Percentiles rank a stretch among this genome's conserved stretches.
Evolutionary conservation across 2,113 vertebrate genomes (phyloP).

Genomic region (Gambusia holbrooki): DNA sequence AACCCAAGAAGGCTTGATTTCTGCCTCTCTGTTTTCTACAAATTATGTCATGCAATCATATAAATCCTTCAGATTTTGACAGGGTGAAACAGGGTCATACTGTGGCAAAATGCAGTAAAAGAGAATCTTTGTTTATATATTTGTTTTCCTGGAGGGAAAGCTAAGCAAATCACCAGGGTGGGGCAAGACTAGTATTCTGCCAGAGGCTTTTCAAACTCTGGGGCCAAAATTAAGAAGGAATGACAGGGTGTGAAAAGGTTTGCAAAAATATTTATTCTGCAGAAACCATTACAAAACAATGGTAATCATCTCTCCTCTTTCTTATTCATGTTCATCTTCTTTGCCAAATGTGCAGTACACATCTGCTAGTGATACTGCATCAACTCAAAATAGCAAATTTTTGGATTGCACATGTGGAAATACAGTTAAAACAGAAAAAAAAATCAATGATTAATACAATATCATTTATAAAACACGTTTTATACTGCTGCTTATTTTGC

Average conservation of each 20-base stretch:
- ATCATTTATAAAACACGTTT: background rate
- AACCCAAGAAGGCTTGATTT: background rate
- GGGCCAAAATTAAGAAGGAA: constrained; percentile 1
- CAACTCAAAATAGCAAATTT: background rate
- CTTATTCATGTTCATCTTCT: background rate
- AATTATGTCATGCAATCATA: background rate
- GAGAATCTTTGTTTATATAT: background rate
- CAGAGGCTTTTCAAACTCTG: constrained; percentile 13
- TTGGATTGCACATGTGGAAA: constrained; percentile 5
- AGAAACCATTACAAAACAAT: background rate
- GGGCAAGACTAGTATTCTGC: constrained; percentile 13
- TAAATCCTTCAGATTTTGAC: constrained; percentile 3
- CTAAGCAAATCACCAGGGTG: constrained; percentile 29
- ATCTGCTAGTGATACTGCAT: constrained; percentile 27
- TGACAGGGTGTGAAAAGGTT: background rate
- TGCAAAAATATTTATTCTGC: background rate
- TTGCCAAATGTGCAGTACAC: background rate
- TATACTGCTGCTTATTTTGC: background rate
- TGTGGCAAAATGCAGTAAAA: background rate
- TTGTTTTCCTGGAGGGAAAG: background rate
- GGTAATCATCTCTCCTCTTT: background rate
- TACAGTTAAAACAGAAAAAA: constrained; percentile 20
- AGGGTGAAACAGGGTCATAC: background rate
- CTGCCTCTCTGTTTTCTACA: background rate
- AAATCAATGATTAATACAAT: background rate